A percentile compares a stretch with the other conserved stretches of the same genome.
Evolutionary conservation across 2,888 invertebrate species (phyloP).

Genomic region (Choreutis nemorana): DNA sequence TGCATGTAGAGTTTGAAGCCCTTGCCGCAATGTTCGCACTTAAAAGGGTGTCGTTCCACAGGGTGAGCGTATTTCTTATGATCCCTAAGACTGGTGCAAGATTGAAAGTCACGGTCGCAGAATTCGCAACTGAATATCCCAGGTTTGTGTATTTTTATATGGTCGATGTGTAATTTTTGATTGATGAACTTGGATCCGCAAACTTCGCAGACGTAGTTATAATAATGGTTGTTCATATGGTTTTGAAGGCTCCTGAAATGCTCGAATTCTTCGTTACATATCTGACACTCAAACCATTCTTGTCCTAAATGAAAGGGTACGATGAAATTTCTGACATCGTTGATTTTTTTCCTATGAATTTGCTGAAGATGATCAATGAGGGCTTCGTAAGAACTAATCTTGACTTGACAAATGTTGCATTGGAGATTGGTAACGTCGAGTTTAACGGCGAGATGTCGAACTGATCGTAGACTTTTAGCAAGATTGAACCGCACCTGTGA

Average conservation of each 20-base stretch:
- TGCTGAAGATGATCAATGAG: constrained; percentile 17
- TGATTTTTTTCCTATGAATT: constrained; percentile 16
- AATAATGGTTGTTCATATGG: constrained; percentile 18
- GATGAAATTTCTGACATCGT: constrained; percentile 23
- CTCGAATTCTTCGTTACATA: constrained; percentile 25
- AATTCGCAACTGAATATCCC: not conserved
- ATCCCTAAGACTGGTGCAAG: not conserved
- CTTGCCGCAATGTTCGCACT: constrained; percentile 26
- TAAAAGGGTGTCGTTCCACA: constrained; percentile 14
- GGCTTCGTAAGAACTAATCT: constrained; percentile 16
- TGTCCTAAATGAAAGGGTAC: constrained; percentile 7
- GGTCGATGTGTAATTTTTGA: constrained; percentile 3
- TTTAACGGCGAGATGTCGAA: constrained; percentile 20
- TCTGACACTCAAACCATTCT: constrained; percentile 18
- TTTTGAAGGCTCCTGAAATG: constrained; percentile 25
- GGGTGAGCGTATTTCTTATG: not conserved
- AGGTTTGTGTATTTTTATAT: constrained; percentile 5
- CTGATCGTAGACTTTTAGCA: not conserved
- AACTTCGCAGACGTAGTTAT: constrained; percentile 6
- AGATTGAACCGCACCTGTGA: not conserved
- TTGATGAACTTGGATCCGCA: constrained; percentile 4
- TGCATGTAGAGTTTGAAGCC: constrained; percentile 20
- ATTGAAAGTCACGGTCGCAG: not conserved
- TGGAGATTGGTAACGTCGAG: constrained; percentile 30
- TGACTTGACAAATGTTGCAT: constrained; percentile 17